Percentiles rank a stretch among this genome's conserved stretches.
Evolutionary conservation across 1,140 invertebrate genomes (phyloP).

Genomic region (Thaumetopoea pityocampa): DNA sequence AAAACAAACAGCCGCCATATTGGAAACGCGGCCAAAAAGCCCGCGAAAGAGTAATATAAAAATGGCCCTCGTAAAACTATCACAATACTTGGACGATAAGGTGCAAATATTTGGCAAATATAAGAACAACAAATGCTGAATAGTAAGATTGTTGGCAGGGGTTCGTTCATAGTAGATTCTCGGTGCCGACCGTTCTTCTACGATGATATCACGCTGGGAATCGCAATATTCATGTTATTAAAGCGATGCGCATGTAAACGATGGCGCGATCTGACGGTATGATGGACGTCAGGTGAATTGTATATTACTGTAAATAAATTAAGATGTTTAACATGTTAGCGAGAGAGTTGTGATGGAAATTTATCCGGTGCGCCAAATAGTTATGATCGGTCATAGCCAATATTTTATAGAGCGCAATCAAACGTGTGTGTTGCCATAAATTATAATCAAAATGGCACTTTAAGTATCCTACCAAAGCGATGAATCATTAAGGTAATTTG

Average conservation of each 20-base stretch:
- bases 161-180: conserved; percentile 27
- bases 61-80: conserved; percentile 52
- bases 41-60: conserved; percentile 44
- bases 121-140: conserved; percentile 50
- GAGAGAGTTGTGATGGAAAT: too few species aligned
- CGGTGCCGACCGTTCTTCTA: conserved; percentile 25
- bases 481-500: too few species aligned
- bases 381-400: too few species aligned
- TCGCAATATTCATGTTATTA: conserved; percentile 26
- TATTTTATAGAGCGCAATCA: too few species aligned
- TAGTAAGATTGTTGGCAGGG: conserved; percentile 59
- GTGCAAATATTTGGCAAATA: conserved; percentile 60
- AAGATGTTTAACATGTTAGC: too few species aligned
- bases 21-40: conserved; percentile 28
- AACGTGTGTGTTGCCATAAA: too few species aligned
- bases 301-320: too few species aligned
- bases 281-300: conserved; percentile 6
- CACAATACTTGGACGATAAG: conserved; percentile 40
- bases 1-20: conserved; percentile 21
- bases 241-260: conserved; percentile 18
- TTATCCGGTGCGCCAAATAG: too few species aligned
- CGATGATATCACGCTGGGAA: conserved; percentile 40
- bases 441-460: too few species aligned
- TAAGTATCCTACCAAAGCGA: too few species aligned
- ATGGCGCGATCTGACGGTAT: conserved; percentile 13